Evolutionary conservation across 2,113 vertebrate genomes (phyloP).

Genomic region (Thunnus thynnus): DNA sequence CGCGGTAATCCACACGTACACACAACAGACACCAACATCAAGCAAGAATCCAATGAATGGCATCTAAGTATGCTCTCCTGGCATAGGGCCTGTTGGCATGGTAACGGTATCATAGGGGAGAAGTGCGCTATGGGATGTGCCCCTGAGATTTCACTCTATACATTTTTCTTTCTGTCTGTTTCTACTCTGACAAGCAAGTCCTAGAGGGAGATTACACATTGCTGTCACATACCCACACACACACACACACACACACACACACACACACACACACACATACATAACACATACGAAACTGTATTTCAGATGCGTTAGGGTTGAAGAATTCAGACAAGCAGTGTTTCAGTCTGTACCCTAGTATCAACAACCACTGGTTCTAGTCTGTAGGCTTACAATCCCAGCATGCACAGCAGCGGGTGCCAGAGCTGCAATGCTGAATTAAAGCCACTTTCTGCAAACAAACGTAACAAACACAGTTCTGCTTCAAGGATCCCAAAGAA

Average conservation of each 20-base stretch:
- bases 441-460: slow-evolving; percentile 53
- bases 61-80: slow-evolving; percentile 23
- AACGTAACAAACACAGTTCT: slow-evolving; percentile 54
- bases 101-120: slow-evolving; percentile 30
- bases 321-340: slow-evolving; percentile 32
- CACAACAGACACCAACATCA: slow-evolving; percentile 56
- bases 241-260: slow-evolving; percentile 17
- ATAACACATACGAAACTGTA: background rate
- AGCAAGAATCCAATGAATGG: slow-evolving; percentile 30
- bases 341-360: slow-evolving; percentile 32
- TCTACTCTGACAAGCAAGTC: slow-evolving; percentile 30
- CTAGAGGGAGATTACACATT: slow-evolving; percentile 6
- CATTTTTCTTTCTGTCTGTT: slow-evolving; percentile 19
- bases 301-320: slow-evolving; percentile 25
- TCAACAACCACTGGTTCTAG: slow-evolving; percentile 36
- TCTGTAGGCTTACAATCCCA: slow-evolving; percentile 32
- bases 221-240: slow-evolving; percentile 12
- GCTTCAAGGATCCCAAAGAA: slow-evolving; percentile 55
- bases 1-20: slow-evolving; percentile 65
- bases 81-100: slow-evolving; percentile 39
- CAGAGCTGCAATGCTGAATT: slow-evolving; percentile 32
- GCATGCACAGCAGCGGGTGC: slow-evolving; percentile 20
- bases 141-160: slow-evolving; percentile 28
- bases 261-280: background rate
- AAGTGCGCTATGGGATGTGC: slow-evolving; percentile 22